phyloP scores from a whole-genome alignment of 2,888 invertebrate genomes.

The Lycia hirtaria region DNA sequence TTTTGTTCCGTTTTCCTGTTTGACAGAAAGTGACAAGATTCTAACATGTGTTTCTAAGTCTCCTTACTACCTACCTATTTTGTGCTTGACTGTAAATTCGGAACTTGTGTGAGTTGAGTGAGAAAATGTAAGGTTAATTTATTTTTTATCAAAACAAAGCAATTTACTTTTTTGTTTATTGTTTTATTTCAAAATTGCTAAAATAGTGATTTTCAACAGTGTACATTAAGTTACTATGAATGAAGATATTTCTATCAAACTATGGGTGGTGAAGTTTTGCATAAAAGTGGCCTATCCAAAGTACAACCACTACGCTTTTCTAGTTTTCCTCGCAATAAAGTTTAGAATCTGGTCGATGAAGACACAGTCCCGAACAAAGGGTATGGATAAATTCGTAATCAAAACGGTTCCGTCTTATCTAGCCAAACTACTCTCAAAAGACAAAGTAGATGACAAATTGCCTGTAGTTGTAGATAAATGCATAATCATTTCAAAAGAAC shows the following conservation, averaged over 20 bases:
- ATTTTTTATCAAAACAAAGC: conserved; percentile 33
- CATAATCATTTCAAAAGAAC: conserved; percentile 69
- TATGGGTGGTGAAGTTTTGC: conserved; percentile 80
- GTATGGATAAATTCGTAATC: conserved; percentile 62
- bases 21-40: too few relatives aligned
- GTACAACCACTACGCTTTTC: conserved; percentile 72
- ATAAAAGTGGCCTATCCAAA: conserved; percentile 79
- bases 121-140: not conserved
- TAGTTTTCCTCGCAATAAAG: conserved; percentile 75
- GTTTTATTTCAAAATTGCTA: not conserved
- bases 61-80: too few relatives aligned
- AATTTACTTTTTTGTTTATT: not conserved
- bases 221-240: conserved; percentile 65
- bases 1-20: too few relatives aligned
- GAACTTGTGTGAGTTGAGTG: too few relatives aligned
- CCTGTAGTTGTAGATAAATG: conserved; percentile 68
- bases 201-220: not conserved
- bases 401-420: conserved; percentile 62
- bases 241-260: conserved; percentile 58
- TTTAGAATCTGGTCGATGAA: conserved; percentile 66
- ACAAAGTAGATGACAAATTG: conserved; percentile 60
- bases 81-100: too few relatives aligned
- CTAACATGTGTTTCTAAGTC: too few relatives aligned
- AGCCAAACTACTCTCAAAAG: conserved; percentile 54
- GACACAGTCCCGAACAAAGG: conserved; percentile 36